Percentiles rank a stretch among this genome's conserved stretches.
Conservation (phyloP, 2,888 invertebrate species). For the Fissipunctia ypsillon region DNA sequence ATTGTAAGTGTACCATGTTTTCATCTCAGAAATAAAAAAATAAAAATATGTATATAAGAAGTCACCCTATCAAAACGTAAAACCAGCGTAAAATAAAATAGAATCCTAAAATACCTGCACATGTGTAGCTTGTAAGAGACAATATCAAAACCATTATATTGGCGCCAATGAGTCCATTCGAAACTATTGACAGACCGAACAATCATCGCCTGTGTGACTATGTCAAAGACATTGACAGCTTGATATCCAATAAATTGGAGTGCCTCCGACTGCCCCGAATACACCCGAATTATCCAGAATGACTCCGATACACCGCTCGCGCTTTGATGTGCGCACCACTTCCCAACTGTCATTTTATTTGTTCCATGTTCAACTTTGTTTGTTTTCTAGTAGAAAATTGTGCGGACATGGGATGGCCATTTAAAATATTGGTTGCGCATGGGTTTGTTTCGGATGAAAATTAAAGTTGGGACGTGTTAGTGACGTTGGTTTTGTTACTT, state of each 20-base stretch:
- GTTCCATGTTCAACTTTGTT: constrained; percentile 49
- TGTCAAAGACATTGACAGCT: constrained; percentile 74
- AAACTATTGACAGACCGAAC: constrained; percentile 67
- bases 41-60: too few species aligned
- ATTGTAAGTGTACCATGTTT: too few species aligned
- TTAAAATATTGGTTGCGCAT: constrained; percentile 49
- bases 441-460: constrained; percentile 13
- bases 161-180: constrained; percentile 53
- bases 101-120: constrained; percentile 5
- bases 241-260: constrained; percentile 77
- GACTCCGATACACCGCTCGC: constrained; percentile 55
- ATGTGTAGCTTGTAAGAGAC: constrained; percentile 15
- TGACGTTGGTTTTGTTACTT: constrained; percentile 1
- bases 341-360: constrained; percentile 64
- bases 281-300: constrained; percentile 41
- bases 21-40: too few species aligned
- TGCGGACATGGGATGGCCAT: constrained; percentile 46
- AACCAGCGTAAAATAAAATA: not conserved
- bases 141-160: constrained; percentile 43
- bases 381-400: constrained; percentile 51
- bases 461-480: constrained; percentile 4
- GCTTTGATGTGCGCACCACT: constrained; percentile 61
- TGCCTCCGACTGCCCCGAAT: constrained; percentile 58
- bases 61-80: too few species aligned
- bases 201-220: constrained; percentile 66